Evolutionary conservation across 1,140 invertebrate genomes (phyloP).

Genomic region (Leptopilina boulardi): DNA sequence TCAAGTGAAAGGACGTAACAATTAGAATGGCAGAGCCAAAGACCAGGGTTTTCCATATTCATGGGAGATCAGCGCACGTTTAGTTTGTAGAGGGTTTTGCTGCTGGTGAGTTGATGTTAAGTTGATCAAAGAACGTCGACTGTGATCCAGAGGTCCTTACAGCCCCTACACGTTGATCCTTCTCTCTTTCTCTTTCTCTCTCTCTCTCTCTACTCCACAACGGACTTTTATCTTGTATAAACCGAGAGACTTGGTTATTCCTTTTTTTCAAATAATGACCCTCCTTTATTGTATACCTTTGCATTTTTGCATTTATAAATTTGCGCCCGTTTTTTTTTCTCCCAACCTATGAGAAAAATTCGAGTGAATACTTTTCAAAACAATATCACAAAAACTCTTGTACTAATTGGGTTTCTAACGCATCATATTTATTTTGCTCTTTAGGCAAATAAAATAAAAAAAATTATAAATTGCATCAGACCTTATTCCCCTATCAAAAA

Average conservation of each 20-base stretch:
- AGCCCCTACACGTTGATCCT: slow-evolving; percentile 51
- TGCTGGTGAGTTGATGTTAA: slow-evolving; percentile 58
- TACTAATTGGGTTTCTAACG: neutral
- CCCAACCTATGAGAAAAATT: neutral
- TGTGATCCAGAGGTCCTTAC: slow-evolving; percentile 53
- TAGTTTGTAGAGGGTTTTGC: slow-evolving; percentile 62
- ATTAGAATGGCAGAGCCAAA: slow-evolving; percentile 60
- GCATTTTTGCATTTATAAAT: slow-evolving; percentile 69
- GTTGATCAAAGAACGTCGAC: slow-evolving; percentile 69
- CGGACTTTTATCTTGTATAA: slow-evolving; percentile 49
- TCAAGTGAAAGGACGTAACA: slow-evolving; percentile 49
- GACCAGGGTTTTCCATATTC: slow-evolving; percentile 62
- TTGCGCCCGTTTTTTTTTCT: slow-evolving; percentile 16
- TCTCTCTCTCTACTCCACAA: slow-evolving; percentile 56
- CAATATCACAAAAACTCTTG: too few species aligned
- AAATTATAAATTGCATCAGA: too few species aligned
- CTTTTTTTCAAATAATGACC: slow-evolving; percentile 73
- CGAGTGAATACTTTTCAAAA: neutral
- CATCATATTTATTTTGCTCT: too few species aligned
- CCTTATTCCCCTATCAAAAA: too few species aligned
- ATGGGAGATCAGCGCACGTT: slow-evolving; percentile 67
- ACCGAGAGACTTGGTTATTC: slow-evolving; percentile 59
- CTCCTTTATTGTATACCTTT: slow-evolving; percentile 71
- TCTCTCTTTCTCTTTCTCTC: slow-evolving; percentile 59
- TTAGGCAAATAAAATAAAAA: too few species aligned